phyloP scores from a whole-genome alignment of 1,140 invertebrate genomes.

The Bombus sibiricus region DNA sequence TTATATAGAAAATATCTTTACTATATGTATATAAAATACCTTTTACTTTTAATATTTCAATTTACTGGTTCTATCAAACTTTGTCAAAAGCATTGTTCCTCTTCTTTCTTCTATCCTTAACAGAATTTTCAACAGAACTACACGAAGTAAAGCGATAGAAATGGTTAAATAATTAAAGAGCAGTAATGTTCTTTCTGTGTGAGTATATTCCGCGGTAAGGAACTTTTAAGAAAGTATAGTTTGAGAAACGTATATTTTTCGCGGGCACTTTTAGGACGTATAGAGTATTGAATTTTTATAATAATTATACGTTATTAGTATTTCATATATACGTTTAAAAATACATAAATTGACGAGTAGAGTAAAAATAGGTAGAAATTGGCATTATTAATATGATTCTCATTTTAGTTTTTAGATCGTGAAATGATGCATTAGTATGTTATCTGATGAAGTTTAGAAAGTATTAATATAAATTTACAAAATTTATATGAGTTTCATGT shows the following conservation, averaged over 20 bases:
- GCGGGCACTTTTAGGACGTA: background rate
- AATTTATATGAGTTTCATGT: no score
- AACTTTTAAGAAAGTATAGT: background rate
- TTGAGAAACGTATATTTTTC: background rate
- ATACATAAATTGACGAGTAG: no score
- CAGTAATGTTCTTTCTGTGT: background rate
- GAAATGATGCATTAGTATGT: no score
- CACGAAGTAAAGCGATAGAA: background rate
- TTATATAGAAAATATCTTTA: no score
- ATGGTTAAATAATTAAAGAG: background rate
- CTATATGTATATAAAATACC: no score
- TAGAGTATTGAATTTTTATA: background rate
- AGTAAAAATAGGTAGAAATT: no score
- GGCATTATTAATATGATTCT: no score
- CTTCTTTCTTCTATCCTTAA: background rate
- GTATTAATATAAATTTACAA: no score
- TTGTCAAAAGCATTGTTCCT: background rate
- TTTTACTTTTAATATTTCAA: background rate
- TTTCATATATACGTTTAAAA: no score
- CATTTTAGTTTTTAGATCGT: no score
- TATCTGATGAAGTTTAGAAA: no score
- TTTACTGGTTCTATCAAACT: background rate
- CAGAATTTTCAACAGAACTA: background rate
- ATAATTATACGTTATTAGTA: background rate
- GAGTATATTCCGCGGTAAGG: background rate